Conservation (phyloP, 2,113 vertebrate species). For the Harpagus bidentatus region DNA sequence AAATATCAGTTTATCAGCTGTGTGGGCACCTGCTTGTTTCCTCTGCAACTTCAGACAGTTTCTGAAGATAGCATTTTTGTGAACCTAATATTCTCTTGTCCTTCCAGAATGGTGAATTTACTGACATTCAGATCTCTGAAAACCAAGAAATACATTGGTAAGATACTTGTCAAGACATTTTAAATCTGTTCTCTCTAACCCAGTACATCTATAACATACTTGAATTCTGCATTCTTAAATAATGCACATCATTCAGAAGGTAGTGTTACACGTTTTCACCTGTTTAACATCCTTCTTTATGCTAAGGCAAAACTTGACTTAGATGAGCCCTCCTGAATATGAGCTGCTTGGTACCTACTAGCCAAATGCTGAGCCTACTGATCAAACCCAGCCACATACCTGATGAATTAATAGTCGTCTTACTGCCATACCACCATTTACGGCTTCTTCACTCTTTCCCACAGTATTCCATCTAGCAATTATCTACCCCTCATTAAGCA, state of each 20-base stretch:
- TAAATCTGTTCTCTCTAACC: constrained; percentile 16
- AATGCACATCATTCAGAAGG: not conserved
- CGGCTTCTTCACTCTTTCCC: not conserved
- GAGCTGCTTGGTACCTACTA: not conserved
- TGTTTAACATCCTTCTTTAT: not conserved
- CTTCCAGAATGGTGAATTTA: constrained; percentile 53
- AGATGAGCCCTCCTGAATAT: not conserved
- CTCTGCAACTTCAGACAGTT: not conserved
- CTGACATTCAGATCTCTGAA: constrained; percentile 49
- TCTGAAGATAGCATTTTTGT: not conserved
- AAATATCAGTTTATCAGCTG: not conserved
- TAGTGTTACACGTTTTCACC: not conserved
- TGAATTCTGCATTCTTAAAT: constrained; percentile 9
- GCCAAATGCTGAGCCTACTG: not conserved
- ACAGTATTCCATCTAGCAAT: constrained; percentile 6
- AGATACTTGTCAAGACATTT: constrained; percentile 6
- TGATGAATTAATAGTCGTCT: constrained; percentile 17
- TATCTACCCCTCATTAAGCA: constrained; percentile 17
- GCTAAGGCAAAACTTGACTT: not conserved
- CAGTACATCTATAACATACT: not conserved
- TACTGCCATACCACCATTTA: not conserved
- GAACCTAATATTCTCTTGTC: constrained; percentile 29
- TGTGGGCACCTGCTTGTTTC: not conserved
- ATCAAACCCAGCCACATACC: not conserved
- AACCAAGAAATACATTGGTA: constrained; percentile 33